Base-by-base conservation (phyloP, 1,140 invertebrate genomes). In the Branchinecta lindahli region DNA sequence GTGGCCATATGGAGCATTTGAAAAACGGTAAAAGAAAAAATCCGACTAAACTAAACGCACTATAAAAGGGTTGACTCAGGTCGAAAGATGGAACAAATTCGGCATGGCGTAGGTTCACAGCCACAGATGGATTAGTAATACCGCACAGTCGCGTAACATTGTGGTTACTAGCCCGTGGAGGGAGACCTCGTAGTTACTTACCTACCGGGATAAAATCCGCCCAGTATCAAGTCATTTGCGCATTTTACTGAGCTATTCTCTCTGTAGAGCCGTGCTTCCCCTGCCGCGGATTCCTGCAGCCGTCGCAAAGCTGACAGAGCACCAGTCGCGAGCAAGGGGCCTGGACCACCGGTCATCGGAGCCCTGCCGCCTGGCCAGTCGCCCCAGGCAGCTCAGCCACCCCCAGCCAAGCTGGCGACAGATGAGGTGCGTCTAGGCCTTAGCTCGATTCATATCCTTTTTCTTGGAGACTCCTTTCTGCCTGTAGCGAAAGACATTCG, bases 401-500 rank as follows among this genome's bases (percentile, higher is more conserved):
- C 15, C 68, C 66, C 15, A 45, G 9, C 20, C 33, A 66, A 44
- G 46, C 9, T 69, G n/a, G 12, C 8, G 33, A 67, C 45, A 18
- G 69, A 66, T 33, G 15, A 33, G 44, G 68, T 68, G 45, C 44
- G 15, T 21, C 15, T 67, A 20, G 61, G 9, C 8, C 15, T 45
- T 18, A n/a, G 18, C 12, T 18, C 12, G 46, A 61, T 9, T 21
- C 47, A 18, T 21, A 46, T 3, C 18, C 7, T 44, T 15, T 20
- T 65, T 65, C 2, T 33, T 33, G 33, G 33, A 33, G 33, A 33
- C 66, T 20, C 68, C 74, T 66, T 73, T 73, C 71, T 71, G 71
- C 15, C 74, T 73, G 7, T 72, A 72, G 18, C 70, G 73, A 6
- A 70, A 72, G 47, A 72, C 72, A 46, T 45, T 67, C 46, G 66